A percentile compares a stretch with the other conserved stretches of the same genome.
Evolutionary conservation across 2,797 vertebrate species (phyloP).

Genomic region (Gambusia yucatana): DNA sequence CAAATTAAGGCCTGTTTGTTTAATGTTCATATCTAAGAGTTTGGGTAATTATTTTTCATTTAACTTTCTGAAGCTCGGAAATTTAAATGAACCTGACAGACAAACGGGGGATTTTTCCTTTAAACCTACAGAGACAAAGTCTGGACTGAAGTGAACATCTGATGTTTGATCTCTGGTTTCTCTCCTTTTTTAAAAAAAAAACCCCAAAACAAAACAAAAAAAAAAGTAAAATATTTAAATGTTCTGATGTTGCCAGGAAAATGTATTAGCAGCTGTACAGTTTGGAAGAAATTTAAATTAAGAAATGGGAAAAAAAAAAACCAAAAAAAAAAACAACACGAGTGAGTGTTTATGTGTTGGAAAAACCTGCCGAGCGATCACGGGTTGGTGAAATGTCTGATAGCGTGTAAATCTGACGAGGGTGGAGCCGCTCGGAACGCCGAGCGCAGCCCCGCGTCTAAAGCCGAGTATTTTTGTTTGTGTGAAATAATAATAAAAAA

Average conservation of each 20-base stretch:
- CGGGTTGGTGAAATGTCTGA: slow-evolving; percentile 55
- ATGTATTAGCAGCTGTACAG: slow-evolving; percentile 36
- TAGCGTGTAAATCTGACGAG: slow-evolving; percentile 72
- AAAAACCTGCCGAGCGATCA: neutral
- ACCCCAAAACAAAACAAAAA: too few relatives aligned
- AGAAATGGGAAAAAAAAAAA: neutral
- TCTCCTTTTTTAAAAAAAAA: neutral
- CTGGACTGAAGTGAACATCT: slow-evolving; percentile 1
- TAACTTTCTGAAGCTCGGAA: neutral
- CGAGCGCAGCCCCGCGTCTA: slow-evolving; percentile 45
- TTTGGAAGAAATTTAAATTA: slow-evolving; percentile 28
- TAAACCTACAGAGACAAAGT: slow-evolving; percentile 5
- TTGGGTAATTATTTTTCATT: neutral
- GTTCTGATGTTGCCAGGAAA: neutral
- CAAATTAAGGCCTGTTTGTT: neutral
- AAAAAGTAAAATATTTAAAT: slow-evolving; percentile 1
- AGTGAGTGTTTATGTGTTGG: slow-evolving; percentile 1
- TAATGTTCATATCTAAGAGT: neutral
- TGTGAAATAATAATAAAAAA: slow-evolving; percentile 75
- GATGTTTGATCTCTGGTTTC: slow-evolving; percentile 22
- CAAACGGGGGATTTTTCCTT: slow-evolving; percentile 33
- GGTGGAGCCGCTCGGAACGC: slow-evolving; percentile 79
- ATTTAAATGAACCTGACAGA: neutral
- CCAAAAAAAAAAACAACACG: neutral
- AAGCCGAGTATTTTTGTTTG: slow-evolving; percentile 82